Evolutionary conservation across 2,113 vertebrate species (phyloP).

Genomic region (Coptodon rendalli): DNA sequence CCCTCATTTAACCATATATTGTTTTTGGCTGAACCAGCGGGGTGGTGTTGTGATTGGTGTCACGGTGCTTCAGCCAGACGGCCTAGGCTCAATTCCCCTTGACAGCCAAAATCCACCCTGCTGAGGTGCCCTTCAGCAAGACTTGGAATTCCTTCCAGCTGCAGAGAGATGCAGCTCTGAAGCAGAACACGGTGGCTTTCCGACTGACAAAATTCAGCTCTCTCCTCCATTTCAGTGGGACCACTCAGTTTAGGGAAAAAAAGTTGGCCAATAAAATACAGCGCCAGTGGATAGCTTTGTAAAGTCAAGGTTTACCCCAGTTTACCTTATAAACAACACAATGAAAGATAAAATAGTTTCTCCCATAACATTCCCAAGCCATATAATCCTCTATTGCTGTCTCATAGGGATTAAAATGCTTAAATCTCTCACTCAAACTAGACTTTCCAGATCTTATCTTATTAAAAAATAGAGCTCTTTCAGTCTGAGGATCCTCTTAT

Average conservation of each 20-base stretch:
- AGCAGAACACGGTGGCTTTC: not conserved
- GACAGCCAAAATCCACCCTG: conserved; percentile 55
- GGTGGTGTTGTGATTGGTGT: conserved; percentile 57
- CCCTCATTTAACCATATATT: conserved; percentile 45
- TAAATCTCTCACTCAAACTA: not conserved
- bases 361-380: not conserved
- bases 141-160: conserved; percentile 35
- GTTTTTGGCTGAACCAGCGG: conserved; percentile 56
- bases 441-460: not conserved
- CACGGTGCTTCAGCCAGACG: conserved; percentile 33
- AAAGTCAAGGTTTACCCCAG: not conserved
- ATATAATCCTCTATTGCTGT: not conserved
- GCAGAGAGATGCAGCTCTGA: conserved; percentile 3
- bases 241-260: not conserved
- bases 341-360: not conserved
- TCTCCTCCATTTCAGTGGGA: not conserved
- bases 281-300: not conserved
- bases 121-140: conserved; percentile 55
- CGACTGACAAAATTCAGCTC: not conserved
- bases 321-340: not conserved
- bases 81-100: conserved; percentile 40
- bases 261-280: not conserved
- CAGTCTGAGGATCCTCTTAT: not conserved
- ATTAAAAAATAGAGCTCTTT: not conserved
- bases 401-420: not conserved